Evolutionary conservation across 2,113 vertebrate species (phyloP), one percentile per base, ranked within the genome.

Genomic region (Amphiprion percula): DNA sequence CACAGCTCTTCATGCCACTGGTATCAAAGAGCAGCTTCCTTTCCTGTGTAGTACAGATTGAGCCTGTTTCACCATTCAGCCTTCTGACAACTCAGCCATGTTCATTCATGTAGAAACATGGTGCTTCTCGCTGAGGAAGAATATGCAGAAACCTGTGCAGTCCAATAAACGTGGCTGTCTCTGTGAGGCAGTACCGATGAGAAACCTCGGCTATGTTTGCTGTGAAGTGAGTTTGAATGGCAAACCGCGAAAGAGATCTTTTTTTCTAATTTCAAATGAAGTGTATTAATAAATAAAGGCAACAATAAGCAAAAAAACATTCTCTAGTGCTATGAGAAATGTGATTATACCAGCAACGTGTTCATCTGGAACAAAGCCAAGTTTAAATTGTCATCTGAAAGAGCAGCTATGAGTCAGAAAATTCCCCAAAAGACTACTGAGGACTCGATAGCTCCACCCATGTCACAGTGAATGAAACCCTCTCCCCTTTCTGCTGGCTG

Each of bases 51-150:
- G 65, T 46, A 62, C 86, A 77, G 66, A 86, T 59, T 41, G 82
- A 77, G 82, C 68, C 79, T 44, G 83, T 83, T 74, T 89, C 80
- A 83, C 84, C 79, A 62, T 74, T 69, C 84, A 86, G 85, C 88
- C 88, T 88, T 88, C 76, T 82, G 86, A 90, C 88, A 81, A 77
- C 82, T 88, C 80, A 79, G 86, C 87, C 84, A 80, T 88, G 90
- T 89, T 80, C 84, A 80, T 89, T 91, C 89, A 89, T 87, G 88
- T 84, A 83, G 86, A 90, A 90, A 90, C 87, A 87, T 30, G 81
- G 89, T 71, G 83, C 86, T 86, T 87, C 87, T 84, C 47, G 80
- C 87, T 75, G 91, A 88, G 88, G 78, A 84, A 82, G 79, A 82
- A 84, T 85, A 90, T 87, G 90, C 87, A 81, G 80, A 59, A 82